Conservation (phyloP, 1,140 invertebrate species). For the Danaus melanippus region DNA sequence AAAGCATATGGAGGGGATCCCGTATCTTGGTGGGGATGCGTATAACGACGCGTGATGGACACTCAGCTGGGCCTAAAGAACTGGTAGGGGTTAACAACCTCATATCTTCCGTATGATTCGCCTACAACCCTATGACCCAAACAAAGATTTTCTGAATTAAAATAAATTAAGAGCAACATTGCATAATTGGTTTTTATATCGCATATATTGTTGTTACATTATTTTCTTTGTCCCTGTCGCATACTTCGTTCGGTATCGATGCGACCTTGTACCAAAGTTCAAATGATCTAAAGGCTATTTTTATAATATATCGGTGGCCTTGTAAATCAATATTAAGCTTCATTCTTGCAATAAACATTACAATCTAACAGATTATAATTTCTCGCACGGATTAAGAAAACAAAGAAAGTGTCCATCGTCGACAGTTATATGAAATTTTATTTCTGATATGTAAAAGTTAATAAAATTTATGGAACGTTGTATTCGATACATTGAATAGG, state of each 20-base stretch:
- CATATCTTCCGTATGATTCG: constrained; percentile 35
- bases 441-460: too few relatives aligned
- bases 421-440: too few relatives aligned
- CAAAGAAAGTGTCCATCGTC: too few relatives aligned
- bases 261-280: constrained; percentile 25
- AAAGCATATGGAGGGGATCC: constrained; percentile 69
- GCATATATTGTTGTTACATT: constrained; percentile 26
- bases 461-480: too few relatives aligned
- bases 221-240: constrained; percentile 41
- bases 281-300: constrained; percentile 18
- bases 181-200: constrained; percentile 41
- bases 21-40: constrained; percentile 70
- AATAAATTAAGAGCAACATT: constrained; percentile 34
- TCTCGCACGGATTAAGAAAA: too few relatives aligned
- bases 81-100: constrained; percentile 71
- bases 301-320: constrained; percentile 12
- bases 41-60: constrained; percentile 57
- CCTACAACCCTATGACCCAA: constrained; percentile 35
- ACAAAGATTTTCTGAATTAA: constrained; percentile 37
- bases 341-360: too few relatives aligned
- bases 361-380: too few relatives aligned
- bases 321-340: constrained; percentile 2
- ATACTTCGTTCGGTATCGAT: constrained; percentile 2
- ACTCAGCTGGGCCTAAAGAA: constrained; percentile 54
- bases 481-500: too few relatives aligned